These are phyloP conservation scores for Euura saliciscinereae DNA, from an alignment of 1,140 invertebrate species.

Conservation along the genomic window DNA sequence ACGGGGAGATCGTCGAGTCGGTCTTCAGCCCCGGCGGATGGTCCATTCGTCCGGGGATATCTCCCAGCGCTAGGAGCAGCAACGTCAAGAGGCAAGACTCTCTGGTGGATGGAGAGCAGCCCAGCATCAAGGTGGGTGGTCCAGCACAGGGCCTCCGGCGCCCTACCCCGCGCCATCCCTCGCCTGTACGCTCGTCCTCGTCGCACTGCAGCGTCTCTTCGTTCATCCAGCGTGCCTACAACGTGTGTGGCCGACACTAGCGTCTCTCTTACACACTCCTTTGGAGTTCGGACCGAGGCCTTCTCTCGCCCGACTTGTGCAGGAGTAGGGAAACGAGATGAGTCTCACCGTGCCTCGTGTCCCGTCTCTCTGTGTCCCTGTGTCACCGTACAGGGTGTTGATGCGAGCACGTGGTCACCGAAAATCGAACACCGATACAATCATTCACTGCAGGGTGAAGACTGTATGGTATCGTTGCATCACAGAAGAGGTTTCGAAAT, in stretches of 20 bases:
- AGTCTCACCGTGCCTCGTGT: neutral
- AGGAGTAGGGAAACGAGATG: constrained; percentile 4
- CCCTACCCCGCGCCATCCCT: constrained; percentile 1
- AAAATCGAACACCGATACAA: too few relatives aligned
- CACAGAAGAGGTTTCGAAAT: too few relatives aligned
- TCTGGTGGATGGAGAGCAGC: neutral
- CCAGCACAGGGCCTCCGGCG: constrained; percentile 5
- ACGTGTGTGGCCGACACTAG: constrained; percentile 6
- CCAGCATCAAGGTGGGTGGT: constrained; percentile 6
- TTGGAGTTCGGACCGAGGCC: neutral
- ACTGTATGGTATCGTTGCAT: too few relatives aligned
- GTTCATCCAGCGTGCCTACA: neutral
- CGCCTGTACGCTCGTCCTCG: neutral
- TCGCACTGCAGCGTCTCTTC: neutral
- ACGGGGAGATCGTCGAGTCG: neutral
- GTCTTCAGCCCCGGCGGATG: neutral
- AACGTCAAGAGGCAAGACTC: neutral
- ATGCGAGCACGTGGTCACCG: too few relatives aligned
- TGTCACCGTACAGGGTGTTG: too few relatives aligned
- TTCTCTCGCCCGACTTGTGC: neutral
- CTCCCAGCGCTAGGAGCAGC: neutral
- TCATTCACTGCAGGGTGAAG: too few relatives aligned
- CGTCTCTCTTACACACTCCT: constrained; percentile 4
- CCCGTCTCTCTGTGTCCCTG: neutral
- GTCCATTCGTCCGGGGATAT: neutral